Evolutionary conservation across 1,140 invertebrate species (phyloP), one percentile per base, ranked within the genome.

Genomic region (Megalonaias nervosa): DNA sequence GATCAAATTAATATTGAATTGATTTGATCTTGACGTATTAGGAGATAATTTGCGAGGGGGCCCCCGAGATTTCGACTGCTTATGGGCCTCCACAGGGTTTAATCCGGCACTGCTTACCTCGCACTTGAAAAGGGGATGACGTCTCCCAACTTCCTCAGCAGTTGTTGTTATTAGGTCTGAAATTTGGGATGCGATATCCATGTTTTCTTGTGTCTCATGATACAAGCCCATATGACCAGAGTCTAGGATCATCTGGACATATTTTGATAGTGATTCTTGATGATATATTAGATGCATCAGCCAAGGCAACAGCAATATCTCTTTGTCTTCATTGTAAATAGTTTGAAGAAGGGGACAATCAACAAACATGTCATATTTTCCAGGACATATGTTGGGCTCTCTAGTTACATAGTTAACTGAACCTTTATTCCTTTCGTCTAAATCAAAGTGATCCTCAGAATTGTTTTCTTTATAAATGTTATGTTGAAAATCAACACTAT

Each of bases 141-240:
- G 65, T 11, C 1, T 66, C 21, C 26, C 15, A 16, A 77, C 23
- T 26, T 62, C 67, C 31, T 71, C 62, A 15, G 68, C 68, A 17
- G 67, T 31, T 0, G 56, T 23, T 9, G 5, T 57, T 16, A 77
- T 65, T 31, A 77, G 59, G 9, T 23, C 21, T 23, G 58, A 23
- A n/a, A 77, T 21, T 16, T 62, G 26, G n/a, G 59, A 26, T n/a
- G 56, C n/a, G 58, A 77, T 64, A n/a, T 14, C 26, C 15, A 58
- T 38, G 67, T 77, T 77, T 31, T 77, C 75, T 71, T 77, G n/a
- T 23, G 71, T 19, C 17, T 56, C 60, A 38, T 66, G 60, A 17
- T 65, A 71, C 3, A 71, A 38, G 31, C 75, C 75, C 75, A 77
- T 77, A 13, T 77, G 21, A 12, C 2, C 21, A 12, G 48, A 38